Base-by-base conservation (phyloP, 2,113 vertebrate species). In the Bothrops jararaca region DNA sequence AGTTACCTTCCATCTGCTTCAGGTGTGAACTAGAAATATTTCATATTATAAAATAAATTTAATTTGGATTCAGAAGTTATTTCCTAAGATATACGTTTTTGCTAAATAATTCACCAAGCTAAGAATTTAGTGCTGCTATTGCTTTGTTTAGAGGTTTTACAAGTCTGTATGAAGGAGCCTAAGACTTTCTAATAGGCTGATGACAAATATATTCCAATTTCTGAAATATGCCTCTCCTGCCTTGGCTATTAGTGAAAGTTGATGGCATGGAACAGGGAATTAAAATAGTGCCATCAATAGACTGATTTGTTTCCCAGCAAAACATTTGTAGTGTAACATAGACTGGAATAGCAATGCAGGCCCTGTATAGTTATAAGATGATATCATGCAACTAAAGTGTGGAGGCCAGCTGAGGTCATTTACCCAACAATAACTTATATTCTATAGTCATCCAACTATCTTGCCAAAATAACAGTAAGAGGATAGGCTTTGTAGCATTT, bases 1-100 rank as follows among this genome's bases (percentile, higher is more conserved):
- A 97, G 80, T 94, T 58, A 94, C 87, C 92, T 93, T 97, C 96
- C 96, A 97, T 96, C 95, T 97, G 96, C 87, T 97, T 96, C 92
- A 96, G 92, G 93, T 96, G 80, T 95, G 96, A 95, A 94, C 88
- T 95, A 92, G 91, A 97, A 89, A 93, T 80, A 94, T 90, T 97
- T 95, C 94, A 15, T 91, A 93, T 24, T 87, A 56, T 92, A 94
- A 34, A 95, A 92, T 86, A 85, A 95, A 95, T 94, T 88, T 45
- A 94, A 94, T 96, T 96, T 93, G 80, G 12, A 9, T 95, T 96
- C 92, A 96, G 92, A 94, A 94, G 92, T 26, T 86, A 74, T 34
- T 64, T 74, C 20, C 24, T 56, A 88, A 2, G 1, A 8, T 92
- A 87, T 53, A 45, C 0, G 26, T 69, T 90, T 64, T 23, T 94